Percentiles rank a stretch among this genome's conserved stretches.
These are phyloP conservation scores for Allacma fusca DNA, from an alignment of 2,888 invertebrate genomes.

Conservation along the genomic window DNA sequence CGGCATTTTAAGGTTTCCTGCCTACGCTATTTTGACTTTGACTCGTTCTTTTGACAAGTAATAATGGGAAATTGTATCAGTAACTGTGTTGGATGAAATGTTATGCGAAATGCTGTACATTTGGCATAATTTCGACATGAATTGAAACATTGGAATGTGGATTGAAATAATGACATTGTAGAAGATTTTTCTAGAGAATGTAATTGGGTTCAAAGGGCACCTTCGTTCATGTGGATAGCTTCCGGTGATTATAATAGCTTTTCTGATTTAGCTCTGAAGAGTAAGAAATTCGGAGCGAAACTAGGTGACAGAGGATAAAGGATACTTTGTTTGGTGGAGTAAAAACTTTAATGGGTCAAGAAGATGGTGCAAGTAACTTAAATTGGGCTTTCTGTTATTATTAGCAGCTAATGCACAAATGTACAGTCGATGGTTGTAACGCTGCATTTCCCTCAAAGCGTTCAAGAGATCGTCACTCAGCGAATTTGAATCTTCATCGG, in stretches of 20 bases:
- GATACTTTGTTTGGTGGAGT: not conserved
- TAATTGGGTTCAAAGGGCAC: too few relatives aligned
- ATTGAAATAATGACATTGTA: too few relatives aligned
- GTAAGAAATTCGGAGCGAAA: not conserved
- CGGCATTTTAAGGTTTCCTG: too few relatives aligned
- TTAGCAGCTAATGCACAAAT: slow-evolving; percentile 82
- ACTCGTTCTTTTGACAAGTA: too few relatives aligned
- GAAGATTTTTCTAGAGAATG: too few relatives aligned
- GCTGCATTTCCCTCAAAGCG: slow-evolving; percentile 93
- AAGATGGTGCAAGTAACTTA: not conserved
- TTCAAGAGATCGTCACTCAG: slow-evolving; percentile 89
- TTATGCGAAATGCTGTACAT: too few relatives aligned
- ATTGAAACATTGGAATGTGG: too few relatives aligned
- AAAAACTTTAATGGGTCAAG: not conserved
- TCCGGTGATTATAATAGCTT: not conserved
- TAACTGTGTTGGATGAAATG: too few relatives aligned
- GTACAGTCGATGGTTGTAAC: slow-evolving; percentile 92
- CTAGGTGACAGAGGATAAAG: slow-evolving; percentile 16
- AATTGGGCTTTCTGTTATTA: slow-evolving; percentile 27
- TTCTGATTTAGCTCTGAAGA: not conserved
- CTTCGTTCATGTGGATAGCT: not conserved
- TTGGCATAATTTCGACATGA: too few relatives aligned
- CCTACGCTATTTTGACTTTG: too few relatives aligned
- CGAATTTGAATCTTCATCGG: slow-evolving; percentile 88
- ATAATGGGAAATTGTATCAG: too few relatives aligned